Evolutionary conservation across 2,797 vertebrate genomes (phyloP), one percentile per base, ranked within the genome.

Genomic region (Pampus argenteus): DNA sequence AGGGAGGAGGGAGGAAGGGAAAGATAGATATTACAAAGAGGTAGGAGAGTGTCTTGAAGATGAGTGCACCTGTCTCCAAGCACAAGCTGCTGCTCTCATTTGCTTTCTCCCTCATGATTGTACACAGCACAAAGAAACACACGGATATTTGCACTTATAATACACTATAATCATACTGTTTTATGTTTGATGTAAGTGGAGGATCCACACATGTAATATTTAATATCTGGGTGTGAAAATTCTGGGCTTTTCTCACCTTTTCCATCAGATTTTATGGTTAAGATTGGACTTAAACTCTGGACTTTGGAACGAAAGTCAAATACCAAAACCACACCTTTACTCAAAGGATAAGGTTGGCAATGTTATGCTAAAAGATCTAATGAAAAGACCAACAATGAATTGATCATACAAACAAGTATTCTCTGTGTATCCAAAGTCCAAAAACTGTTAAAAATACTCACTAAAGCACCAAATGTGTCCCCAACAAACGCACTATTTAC

Each of bases 21-120:
- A 28, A 83, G 73, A 78, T 75, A 82, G 73, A 76, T 75, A 74
- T 82, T 70, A 49, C 9, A 44, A 25, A 75, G 66, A 84, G 69
- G 65, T 64, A 76, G 58, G 48, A 52, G 79, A 52, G 63, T 69
- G 71, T 84, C 81, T 80, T 75, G 52, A 76, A 84, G 70, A 86
- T 75, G 72, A 84, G 74, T 69, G 71, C 81, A 88, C 78, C 74
- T 83, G 82, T 86, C 82, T 74, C 52, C 20, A 5, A 71, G 74
- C 74, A 71, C 84, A 81, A 80, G 76, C 60, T 74, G 82, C 63
- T 59, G 71, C 71, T 74, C n/a, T 58, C 3, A 0, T 34, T 76
- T 17, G 20, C 56, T 40, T 17, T 31, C 25, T 48, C 42, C 67
- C 40, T 29, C 10, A 5, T 52, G 57, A 62, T 36, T 23, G 44